A percentile compares a stretch with the other conserved stretches of the same genome.
These are phyloP conservation scores for Xanthorhoe designata DNA, from an alignment of 2,888 invertebrate genomes.

Conservation along the genomic window DNA sequence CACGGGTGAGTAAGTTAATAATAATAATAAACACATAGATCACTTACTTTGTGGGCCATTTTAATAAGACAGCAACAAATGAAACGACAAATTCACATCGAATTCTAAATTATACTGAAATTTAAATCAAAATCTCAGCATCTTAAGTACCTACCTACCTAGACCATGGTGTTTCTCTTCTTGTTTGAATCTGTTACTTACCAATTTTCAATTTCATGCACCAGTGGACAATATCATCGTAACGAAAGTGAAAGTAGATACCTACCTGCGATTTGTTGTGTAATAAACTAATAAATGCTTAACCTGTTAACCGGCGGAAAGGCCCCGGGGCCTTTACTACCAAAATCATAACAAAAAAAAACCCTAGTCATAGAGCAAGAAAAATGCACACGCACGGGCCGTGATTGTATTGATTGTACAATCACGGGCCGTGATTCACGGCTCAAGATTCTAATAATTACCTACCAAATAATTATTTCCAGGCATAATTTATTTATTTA, in stretches of 20 bases:
- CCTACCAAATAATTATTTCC: too few relatives aligned
- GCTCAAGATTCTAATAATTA: too few relatives aligned
- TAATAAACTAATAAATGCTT: neutral
- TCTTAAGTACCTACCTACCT: too few relatives aligned
- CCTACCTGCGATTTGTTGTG: neutral
- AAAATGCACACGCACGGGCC: too few relatives aligned
- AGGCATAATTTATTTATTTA: too few relatives aligned
- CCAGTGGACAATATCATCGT: slow-evolving; percentile 50
- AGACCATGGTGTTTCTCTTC: slow-evolving; percentile 58
- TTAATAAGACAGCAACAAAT: slow-evolving; percentile 1
- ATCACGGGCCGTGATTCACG: too few relatives aligned
- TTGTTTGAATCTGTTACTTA: slow-evolving; percentile 52
- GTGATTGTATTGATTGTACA: too few relatives aligned
- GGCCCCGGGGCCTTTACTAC: too few relatives aligned
- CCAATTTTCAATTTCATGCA: slow-evolving; percentile 73
- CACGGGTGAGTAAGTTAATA: too few relatives aligned
- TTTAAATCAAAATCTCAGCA: slow-evolving; percentile 43
- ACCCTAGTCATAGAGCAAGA: too few relatives aligned
- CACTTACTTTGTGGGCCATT: slow-evolving; percentile 54
- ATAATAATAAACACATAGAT: neutral
- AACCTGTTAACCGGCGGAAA: too few relatives aligned
- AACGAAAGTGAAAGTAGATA: slow-evolving; percentile 74
- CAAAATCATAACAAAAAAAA: too few relatives aligned
- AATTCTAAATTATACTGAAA: slow-evolving; percentile 47
- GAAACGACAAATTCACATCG: slow-evolving; percentile 31